Evolutionary conservation across 2,113 vertebrate species (phyloP).

Genomic region (Salminus brasiliensis): DNA sequence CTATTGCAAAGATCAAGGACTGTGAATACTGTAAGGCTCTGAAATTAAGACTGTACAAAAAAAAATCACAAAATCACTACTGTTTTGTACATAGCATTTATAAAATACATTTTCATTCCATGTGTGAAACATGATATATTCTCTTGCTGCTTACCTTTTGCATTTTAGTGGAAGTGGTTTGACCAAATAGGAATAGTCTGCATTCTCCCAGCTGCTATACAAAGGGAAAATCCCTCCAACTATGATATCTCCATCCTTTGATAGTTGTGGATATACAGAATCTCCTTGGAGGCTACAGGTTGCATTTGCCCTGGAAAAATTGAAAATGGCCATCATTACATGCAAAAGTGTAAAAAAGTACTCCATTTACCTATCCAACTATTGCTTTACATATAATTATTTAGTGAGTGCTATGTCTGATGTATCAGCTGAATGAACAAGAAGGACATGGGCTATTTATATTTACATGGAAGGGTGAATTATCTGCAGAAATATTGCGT

Average conservation of each 20-base stretch:
- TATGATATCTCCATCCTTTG: constrained; percentile 48
- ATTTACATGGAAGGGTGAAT: neutral
- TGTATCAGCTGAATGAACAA: neutral
- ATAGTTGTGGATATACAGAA: constrained; percentile 28
- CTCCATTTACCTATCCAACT: constrained; percentile 22
- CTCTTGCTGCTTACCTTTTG: constrained; percentile 25
- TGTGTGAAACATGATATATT: neutral
- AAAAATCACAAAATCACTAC: neutral
- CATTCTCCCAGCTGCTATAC: constrained; percentile 43
- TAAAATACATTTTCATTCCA: neutral
- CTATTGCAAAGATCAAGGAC: constrained; percentile 73
- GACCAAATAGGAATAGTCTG: constrained; percentile 7
- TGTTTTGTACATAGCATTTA: neutral
- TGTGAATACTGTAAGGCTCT: constrained; percentile 69
- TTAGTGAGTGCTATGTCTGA: neutral
- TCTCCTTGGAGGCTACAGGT: constrained; percentile 35
- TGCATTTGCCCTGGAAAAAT: constrained; percentile 27
- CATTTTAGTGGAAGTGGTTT: constrained; percentile 35
- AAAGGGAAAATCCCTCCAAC: constrained; percentile 48
- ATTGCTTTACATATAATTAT: neutral
- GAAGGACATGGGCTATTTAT: constrained; percentile 37
- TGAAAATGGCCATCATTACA: constrained; percentile 29
- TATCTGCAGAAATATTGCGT: neutral
- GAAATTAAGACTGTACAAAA: constrained; percentile 66
- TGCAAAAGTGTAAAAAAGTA: constrained; percentile 31